Percentiles rank a stretch among this genome's conserved stretches.
Conservation (phyloP, 2,888 invertebrate genomes). For the Tanypteryx hageni region DNA sequence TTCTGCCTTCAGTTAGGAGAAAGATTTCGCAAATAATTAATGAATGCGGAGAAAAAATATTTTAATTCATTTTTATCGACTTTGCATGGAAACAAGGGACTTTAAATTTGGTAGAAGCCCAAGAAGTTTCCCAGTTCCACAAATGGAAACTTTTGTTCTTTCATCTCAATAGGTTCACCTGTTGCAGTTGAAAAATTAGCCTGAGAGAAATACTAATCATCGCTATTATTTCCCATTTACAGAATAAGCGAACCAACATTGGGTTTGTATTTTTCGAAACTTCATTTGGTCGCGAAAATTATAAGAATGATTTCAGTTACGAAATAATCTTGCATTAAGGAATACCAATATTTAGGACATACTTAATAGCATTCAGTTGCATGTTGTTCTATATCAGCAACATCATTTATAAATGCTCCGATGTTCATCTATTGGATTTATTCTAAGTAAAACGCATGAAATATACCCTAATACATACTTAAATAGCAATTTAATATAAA, state of each 20-base stretch:
- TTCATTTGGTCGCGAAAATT: too few relatives aligned
- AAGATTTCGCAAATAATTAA: not conserved
- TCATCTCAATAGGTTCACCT: slow-evolving; percentile 36
- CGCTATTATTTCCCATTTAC: not conserved
- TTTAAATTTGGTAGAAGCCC: not conserved
- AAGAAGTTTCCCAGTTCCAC: not conserved
- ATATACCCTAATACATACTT: too few relatives aligned
- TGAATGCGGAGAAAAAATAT: not conserved
- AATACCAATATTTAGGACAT: too few relatives aligned
- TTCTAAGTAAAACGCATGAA: too few relatives aligned
- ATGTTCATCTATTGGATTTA: too few relatives aligned
- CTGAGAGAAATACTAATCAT: slow-evolving; percentile 11
- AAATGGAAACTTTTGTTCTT: not conserved
- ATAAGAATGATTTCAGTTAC: too few relatives aligned
- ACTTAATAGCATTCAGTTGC: too few relatives aligned
- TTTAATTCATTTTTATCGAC: not conserved
- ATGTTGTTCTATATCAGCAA: too few relatives aligned
- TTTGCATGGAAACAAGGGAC: not conserved
- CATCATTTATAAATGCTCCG: too few relatives aligned
- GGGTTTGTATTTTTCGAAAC: too few relatives aligned
- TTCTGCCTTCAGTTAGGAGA: not conserved
- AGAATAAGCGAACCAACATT: not conserved
- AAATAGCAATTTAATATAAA: too few relatives aligned
- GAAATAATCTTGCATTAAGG: too few relatives aligned
- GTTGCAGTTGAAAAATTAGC: slow-evolving; percentile 41